phyloP scores from a whole-genome alignment of 2,888 invertebrate species.

The Ophioninae sp. region DNA sequence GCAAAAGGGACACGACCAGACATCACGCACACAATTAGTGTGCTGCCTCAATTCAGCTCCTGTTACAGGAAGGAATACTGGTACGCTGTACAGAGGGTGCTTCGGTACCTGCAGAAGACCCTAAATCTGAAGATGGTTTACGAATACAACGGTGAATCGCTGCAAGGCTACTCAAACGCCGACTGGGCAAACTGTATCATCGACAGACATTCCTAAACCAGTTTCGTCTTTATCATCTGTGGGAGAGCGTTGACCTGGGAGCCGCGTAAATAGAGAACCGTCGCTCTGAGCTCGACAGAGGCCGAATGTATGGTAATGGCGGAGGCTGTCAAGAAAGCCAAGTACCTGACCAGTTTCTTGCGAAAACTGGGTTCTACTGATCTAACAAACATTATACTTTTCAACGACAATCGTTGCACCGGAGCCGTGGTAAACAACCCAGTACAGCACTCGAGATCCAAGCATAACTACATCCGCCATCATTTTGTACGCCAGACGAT shows the following conservation, averaged over 20 bases:
- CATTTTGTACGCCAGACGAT: conserved; percentile 50
- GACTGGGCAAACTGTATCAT: conserved; percentile 66
- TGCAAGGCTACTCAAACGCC: conserved; percentile 69
- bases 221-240: conserved; percentile 44
- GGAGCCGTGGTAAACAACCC: conserved; percentile 39
- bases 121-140: conserved; percentile 63
- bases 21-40: conserved; percentile 59
- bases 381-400: neutral
- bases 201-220: conserved; percentile 60
- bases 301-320: no score
- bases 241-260: conserved; percentile 46
- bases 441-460: conserved; percentile 45
- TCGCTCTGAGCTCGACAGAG: no score
- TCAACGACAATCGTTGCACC: conserved; percentile 10
- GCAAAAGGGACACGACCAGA: conserved; percentile 59
- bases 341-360: conserved; percentile 24
- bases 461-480: conserved; percentile 55
- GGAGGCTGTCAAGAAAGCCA: conserved; percentile 12
- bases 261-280: conserved; percentile 30
- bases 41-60: conserved; percentile 55
- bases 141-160: conserved; percentile 2
- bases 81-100: conserved; percentile 70
- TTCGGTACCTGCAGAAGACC: conserved; percentile 70
- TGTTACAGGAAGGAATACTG: conserved; percentile 60
- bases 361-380: conserved; percentile 7